Base-by-base conservation (phyloP, 1,140 invertebrate genomes). In the Rhopalosiphum maidis region DNA sequence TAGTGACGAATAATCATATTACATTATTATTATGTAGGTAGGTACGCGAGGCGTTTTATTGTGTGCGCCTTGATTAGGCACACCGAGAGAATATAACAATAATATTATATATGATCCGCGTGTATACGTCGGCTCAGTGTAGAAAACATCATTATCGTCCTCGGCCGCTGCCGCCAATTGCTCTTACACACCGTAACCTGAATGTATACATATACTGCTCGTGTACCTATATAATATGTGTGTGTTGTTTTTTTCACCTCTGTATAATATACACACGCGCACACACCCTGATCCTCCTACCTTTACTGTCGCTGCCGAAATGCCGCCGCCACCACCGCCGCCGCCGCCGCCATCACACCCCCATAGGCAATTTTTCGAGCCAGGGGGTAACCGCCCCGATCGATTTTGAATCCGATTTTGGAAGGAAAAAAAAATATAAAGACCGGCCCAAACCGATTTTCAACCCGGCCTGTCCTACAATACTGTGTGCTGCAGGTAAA, bases 371-470 rank as follows among this genome's bases (percentile, higher is more conserved):
- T 55, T 37, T 35, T 55, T 51, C 87, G 87, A 54, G 48, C 87
- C 87, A 41, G 88, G 88, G 88, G 88, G 88, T 89, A 89, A 89
- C 88, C 88, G 88, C 88, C 51, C 51, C 48, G 9, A 89, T 48
- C 48, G 87, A 89, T 54, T n/a, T 48, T 22, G 21, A 89, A 89
- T 89, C 87, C 46, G 46, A 88, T 88, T 88, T 88, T n/a, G n/a
- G n/a, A 51, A 88, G 0, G 37, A 54, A 89, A 89, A n/a, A 25
- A 88, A 30, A 30, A 1, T 8, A 18, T 68, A 68, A 68, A n/a
- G 30, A 54, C 87, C 48, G 18, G n/a, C 48, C 37, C 48, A 51
- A 88, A 48, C 46, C 46, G 86, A 88, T 88, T 88, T 88, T 35
- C 86, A 35, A 88, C 46, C 86, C 86, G 86, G 35, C 86, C n/a